These are phyloP conservation scores for Loriculus beryllinus DNA, from an alignment of 2,797 vertebrate species.

Conservation along the genomic window DNA sequence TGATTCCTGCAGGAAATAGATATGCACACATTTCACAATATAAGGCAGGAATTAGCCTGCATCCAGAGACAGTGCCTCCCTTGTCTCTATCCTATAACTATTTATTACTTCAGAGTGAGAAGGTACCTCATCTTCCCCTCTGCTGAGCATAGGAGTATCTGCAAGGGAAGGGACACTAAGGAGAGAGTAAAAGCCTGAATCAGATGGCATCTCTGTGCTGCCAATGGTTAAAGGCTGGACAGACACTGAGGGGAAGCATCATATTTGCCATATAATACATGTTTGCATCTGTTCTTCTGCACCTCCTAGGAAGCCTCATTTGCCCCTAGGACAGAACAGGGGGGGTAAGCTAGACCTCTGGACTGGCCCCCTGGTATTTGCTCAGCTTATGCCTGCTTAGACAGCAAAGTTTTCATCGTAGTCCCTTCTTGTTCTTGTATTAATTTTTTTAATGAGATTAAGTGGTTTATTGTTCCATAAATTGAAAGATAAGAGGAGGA, in stretches of 20 bases:
- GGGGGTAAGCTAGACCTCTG: not conserved
- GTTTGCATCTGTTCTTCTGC: not conserved
- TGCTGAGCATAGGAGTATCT: not conserved
- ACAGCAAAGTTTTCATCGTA: not conserved
- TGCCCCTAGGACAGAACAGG: not conserved
- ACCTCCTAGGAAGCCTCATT: not conserved
- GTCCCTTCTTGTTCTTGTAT: not conserved
- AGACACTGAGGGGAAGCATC: not conserved
- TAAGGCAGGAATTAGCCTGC: not conserved
- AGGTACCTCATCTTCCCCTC: not conserved
- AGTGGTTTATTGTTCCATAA: not conserved
- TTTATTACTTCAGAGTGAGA: not conserved
- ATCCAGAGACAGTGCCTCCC: not conserved
- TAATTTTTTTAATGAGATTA: not conserved
- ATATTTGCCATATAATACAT: not conserved
- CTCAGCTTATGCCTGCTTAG: not conserved
- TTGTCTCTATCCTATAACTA: not conserved
- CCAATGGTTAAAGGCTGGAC: not conserved
- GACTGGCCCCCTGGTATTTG: not conserved
- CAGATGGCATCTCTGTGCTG: not conserved
- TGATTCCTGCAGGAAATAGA: not conserved
- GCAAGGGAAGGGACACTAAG: not conserved
- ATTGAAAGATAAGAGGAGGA: not conserved
- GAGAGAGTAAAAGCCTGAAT: not conserved
- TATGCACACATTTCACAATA: not conserved